Evolutionary conservation across 2,888 invertebrate species (phyloP), one percentile per base, ranked within the genome.

Genomic region (Petrophora chlorosata): DNA sequence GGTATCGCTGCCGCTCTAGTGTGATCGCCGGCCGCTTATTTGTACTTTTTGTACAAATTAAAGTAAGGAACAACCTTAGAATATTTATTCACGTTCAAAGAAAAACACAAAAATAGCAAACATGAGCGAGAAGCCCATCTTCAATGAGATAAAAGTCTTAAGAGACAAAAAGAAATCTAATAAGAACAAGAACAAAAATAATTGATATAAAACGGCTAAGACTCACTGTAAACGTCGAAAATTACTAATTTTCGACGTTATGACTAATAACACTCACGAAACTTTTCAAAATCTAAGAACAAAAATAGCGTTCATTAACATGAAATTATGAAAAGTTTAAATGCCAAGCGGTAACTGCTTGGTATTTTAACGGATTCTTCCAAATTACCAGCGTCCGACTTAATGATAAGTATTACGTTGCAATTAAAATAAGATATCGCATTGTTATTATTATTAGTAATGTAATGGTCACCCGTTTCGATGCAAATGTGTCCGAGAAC

Each of bases 401-500:
- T n/a, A n/a, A n/a, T n/a, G n/a, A n/a, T n/a, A n/a, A n/a, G n/a
- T 26, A 36, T 54, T 52, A 50, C 51, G 40, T 34, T 29, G 53
- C 50, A 50, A 50, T 50, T 50, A 50, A 34, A 50, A 52, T 49
- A 47, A 49, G 52, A 52, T 54, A 47, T 52, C 38, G 47, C 45
- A 45, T 17, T 28, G 23, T 33, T 42, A 49, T 49, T 43, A 8
- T 28, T 22, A 30, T 53, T 52, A 32, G 5, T 7, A 5, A 19
- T 38, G 38, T 57, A 61, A 54, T 73, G 70, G 72, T 67, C 61
- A 68, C 67, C 58, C 53, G 48, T 57, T 48, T 45, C 46, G 61
- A 73, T 69, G 70, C 67, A 70, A 72, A 70, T 72, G 65, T 57
- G 57, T 54, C 53, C 53, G 53, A 60, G 58, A 59, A 49, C 46